Base-by-base conservation (phyloP, 2,888 invertebrate species). In the Rhaphigaster nebulosa region DNA sequence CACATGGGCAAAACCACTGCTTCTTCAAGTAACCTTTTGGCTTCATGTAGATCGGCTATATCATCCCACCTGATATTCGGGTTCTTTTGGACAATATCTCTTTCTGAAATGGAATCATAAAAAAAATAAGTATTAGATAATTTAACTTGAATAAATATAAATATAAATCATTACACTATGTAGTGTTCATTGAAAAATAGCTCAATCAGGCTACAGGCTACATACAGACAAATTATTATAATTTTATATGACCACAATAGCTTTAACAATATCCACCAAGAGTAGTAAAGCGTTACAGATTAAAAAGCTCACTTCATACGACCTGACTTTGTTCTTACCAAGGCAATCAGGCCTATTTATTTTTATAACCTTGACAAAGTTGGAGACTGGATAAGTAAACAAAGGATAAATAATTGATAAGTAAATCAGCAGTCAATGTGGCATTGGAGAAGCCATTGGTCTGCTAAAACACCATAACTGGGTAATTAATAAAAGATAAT, bases 1-100 rank as follows among this genome's bases (percentile, higher is more conserved):
- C 98, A 96, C 96, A 99, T 97, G 5, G 99, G 99, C 93, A 99
- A 94, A 70, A 99, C 99, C 18, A 99, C 99, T 52, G 99, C 99
- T 94, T 99, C 99, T 94, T 99, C 98, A 13, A 99, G 94, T 91
- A 99, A 94, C 92, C 98, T 95, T 94, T 98, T 98, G 13, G 98
- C 98, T 94, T 98, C 98, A 20, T 96, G 95, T 88, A 98, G 95
- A 94, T 98, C 98, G 0, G 98, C 98, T 93, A 98, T 98, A 93
- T 98, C 98, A 93, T 97, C 98, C 99, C 99, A 99, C 93, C 96
- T 96, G 91, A 99, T 98, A 94, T 98, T 98, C 29, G 98, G 98
- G 94, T 99, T 98, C 94, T 98, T 98, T 94, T 98, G 98, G 92
- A 99, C 96, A 94, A 99, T 99, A 94, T 99, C 99, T 93, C 99